These are phyloP conservation scores for Equus quagga DNA, from an alignment of 2,113 vertebrate species.

Conservation along the genomic window DNA sequence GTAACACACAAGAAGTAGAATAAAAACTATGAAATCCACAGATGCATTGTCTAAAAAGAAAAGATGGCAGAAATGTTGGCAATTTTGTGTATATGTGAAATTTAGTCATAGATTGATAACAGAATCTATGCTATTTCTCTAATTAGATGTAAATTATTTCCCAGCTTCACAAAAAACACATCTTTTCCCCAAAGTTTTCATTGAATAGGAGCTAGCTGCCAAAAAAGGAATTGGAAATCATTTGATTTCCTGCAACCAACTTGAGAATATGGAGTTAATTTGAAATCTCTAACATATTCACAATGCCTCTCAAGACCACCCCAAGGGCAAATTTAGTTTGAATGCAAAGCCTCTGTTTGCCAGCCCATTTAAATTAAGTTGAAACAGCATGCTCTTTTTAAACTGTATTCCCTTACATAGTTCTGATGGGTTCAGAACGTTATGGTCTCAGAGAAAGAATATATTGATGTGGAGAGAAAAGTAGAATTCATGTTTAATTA, in stretches of 20 bases:
- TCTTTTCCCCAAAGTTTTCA: not conserved
- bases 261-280: constrained; percentile 4
- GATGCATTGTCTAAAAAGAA: not conserved
- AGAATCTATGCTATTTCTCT: not conserved
- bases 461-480: not conserved
- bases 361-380: constrained; percentile 19
- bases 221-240: constrained; percentile 6
- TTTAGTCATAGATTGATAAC: not conserved
- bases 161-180: not conserved
- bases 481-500: not conserved
- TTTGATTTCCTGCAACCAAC: not conserved
- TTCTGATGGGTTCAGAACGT: not conserved
- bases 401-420: not conserved
- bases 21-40: not conserved
- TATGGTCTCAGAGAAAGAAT: not conserved
- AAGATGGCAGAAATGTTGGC: not conserved
- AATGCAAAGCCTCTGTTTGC: not conserved
- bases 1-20: not conserved
- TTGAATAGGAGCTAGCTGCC: not conserved
- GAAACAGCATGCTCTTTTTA: not conserved
- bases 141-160: not conserved
- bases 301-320: not conserved
- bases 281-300: constrained; percentile 21
- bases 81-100: not conserved
- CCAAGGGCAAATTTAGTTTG: not conserved